Base-by-base conservation (phyloP, 2,113 vertebrate genomes). In the Calidris pugnax region DNA sequence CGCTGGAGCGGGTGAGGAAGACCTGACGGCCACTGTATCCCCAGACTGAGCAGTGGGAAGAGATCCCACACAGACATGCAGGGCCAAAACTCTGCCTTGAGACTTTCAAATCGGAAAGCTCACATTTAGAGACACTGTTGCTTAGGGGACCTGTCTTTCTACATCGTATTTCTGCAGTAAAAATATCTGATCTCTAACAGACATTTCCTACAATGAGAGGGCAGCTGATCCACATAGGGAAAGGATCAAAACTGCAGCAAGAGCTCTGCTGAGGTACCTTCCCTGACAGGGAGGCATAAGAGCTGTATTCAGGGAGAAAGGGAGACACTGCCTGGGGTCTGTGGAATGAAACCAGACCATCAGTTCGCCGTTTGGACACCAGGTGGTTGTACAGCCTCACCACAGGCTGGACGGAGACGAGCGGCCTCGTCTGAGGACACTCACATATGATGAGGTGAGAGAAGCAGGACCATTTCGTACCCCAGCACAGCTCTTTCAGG, bases 351-450 rank as follows among this genome's bases (percentile, higher is more conserved):
- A 41, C 10, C 47, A 55, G 66, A 41, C n/a, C 57, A 45, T 60
- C 78, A 90, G 23, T 93, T 94, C 14, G 1, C 33, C 0, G 1
- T 90, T 93, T 48, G 88, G 85, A 93, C 95, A 48, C 85, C 85
- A 91, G 92, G 78, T 91, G 94, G 95, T 85, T 64, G 94, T 82
- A 89, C 67, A 91, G 78, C 57, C 66, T 64, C 82, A 85, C 27
- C 51, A 35, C 66, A 85, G 48, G 23, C 62, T 22, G 57, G 53
- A 33, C 4, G 10, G 71, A 79, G 66, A 47, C 2, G 32, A 6
- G 5, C 0, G 0, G 37, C 41, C 55, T 24, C 0, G 0, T 19
- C 67, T 48, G 6, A 47, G 55, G 39, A 6, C 53, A 51, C 9
- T 20, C 19, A 9, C 4, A 1, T 3, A 6, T 16, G 67, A 74